Evolutionary conservation across 2,888 invertebrate genomes (phyloP).

Genomic region (Phytoseiulus persimilis): DNA sequence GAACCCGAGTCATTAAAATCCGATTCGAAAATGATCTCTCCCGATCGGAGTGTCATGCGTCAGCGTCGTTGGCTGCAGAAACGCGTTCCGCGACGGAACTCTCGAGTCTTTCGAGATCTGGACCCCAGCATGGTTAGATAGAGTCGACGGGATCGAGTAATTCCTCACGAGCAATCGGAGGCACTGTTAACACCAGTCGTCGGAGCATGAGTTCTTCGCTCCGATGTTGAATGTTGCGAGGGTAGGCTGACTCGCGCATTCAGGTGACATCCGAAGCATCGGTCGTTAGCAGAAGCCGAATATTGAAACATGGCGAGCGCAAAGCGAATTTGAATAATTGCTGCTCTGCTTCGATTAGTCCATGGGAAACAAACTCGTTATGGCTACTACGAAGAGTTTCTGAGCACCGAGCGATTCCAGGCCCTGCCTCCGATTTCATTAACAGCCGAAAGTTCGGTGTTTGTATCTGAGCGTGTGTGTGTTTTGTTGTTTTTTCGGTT

Average conservation of each 20-base stretch:
- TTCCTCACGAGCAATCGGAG: too few relatives aligned
- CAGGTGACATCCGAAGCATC: background rate
- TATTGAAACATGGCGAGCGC: background rate
- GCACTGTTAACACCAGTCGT: background rate
- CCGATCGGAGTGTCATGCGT: too few relatives aligned
- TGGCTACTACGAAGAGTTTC: background rate
- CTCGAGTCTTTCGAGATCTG: too few relatives aligned
- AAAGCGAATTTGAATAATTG: background rate
- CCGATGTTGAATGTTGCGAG: background rate
- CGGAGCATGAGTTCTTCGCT: background rate
- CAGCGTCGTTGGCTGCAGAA: too few relatives aligned
- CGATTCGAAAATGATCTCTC: too few relatives aligned
- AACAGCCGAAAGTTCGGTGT: background rate
- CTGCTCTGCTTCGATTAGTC: background rate
- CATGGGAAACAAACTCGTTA: background rate
- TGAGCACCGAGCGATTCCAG: background rate
- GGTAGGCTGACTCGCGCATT: background rate
- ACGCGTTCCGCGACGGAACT: too few relatives aligned
- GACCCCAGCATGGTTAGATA: too few relatives aligned
- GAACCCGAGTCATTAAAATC: too few relatives aligned
- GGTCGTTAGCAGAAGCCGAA: background rate
- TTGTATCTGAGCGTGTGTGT: background rate
- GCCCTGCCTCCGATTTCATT: background rate
- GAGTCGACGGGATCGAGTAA: too few relatives aligned
- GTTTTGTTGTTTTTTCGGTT: background rate